Percentiles rank a stretch among this genome's conserved stretches.
phyloP scores from a whole-genome alignment of 2,797 vertebrate species.

The Chaunax sp. region DNA sequence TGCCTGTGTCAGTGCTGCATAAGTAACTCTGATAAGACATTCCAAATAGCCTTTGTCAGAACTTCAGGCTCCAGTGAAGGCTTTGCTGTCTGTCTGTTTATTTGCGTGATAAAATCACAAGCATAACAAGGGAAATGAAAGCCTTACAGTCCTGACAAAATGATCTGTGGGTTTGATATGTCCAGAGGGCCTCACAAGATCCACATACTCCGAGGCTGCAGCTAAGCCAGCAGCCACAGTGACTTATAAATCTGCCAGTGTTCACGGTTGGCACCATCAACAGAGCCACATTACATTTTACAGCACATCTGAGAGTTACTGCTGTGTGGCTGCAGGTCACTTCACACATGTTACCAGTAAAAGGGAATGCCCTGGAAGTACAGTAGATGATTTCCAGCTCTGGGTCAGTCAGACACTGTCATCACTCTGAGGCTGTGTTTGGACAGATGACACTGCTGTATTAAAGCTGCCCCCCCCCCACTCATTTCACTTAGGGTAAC shows the following conservation, averaged over 20 bases:
- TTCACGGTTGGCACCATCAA: background rate
- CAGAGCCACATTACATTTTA: constrained; percentile 11
- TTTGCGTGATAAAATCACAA: constrained; percentile 69
- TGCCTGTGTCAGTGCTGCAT: constrained; percentile 48
- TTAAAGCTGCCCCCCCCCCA: background rate
- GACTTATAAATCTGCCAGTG: background rate
- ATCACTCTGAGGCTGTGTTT: background rate
- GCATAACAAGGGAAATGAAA: constrained; percentile 71
- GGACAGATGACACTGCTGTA: background rate
- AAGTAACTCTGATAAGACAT: constrained; percentile 63
- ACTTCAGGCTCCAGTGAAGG: constrained; percentile 55
- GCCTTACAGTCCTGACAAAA: constrained; percentile 52
- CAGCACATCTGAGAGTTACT: constrained; percentile 8
- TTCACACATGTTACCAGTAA: constrained; percentile 1
- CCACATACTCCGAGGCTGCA: constrained; percentile 20
- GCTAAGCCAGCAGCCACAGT: constrained; percentile 8
- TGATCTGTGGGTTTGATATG: constrained; percentile 59
- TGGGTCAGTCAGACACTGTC: background rate
- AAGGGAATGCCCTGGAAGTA: background rate
- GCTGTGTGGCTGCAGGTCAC: constrained; percentile 3
- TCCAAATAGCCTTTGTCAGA: constrained; percentile 60
- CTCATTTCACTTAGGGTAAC: background rate
- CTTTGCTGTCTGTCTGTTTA: constrained; percentile 62
- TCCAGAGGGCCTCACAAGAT: constrained; percentile 51
- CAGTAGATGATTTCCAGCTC: background rate